Evolutionary conservation across 2,888 invertebrate species (phyloP), one percentile per base, ranked within the genome.

Genomic region (Lasioglossum lativentre): DNA sequence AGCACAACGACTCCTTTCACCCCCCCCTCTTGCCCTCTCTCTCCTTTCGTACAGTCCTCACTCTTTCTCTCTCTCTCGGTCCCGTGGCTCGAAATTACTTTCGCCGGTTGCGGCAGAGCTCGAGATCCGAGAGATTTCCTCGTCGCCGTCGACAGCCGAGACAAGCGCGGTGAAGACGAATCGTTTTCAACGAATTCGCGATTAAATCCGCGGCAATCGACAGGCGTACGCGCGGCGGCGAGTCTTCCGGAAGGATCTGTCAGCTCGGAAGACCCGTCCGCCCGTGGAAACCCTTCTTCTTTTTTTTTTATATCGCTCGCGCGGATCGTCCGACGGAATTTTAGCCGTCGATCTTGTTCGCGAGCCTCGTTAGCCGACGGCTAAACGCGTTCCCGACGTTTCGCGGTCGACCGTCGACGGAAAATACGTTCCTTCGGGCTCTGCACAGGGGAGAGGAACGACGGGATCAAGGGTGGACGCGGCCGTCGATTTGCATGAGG

Each of bases 161-260:
- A 76, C 56, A 52, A 40, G 38, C 63, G 45, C 12, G 45, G 27
- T 63, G 16, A 1, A 56, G 16, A 52, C n/a, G 81, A 30, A 40
- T 76, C 84, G 77, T 66, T 74, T 63, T 30, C 42, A 72, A 74
- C 66, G 80, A 80, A 73, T 63, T 70, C 56, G 68, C 83, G 78
- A 76, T 78, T 74, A 78, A 84, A 84, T 71, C 12, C 19, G 52
- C 19, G 71, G 80, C 23, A 74, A 78, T 81, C 86, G 86, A 86
- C 86, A 81, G 74, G 56, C 71, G 38, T 40, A 70, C 73, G 76
- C 73, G 76, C 56, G 68, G 68, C 70, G 70, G 63, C 68, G 80
- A 47, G 70, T 86, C 86, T 86, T 86, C 86, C 86, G 81, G 81
- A 86, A 66, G 86, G 70, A 66, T 81, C 86, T 81, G 86, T 81